Percentiles rank a stretch among this genome's conserved stretches.
Conservation (phyloP, 2,888 invertebrate species). For the Congeria kusceri region DNA sequence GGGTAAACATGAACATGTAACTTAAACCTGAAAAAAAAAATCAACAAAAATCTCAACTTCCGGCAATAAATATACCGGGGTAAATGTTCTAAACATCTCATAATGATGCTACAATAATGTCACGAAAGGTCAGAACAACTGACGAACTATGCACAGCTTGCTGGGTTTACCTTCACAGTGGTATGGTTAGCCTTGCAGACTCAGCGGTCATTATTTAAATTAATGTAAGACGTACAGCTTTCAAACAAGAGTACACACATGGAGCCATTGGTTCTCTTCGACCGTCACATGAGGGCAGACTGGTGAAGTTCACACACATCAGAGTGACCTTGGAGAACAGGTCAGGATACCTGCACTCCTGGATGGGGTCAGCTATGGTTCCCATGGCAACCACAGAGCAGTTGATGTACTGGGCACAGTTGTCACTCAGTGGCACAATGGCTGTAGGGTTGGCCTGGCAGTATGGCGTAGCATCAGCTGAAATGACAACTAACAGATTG, state of each 20-base stretch:
- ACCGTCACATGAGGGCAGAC: slow-evolving; percentile 50
- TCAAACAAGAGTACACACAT: slow-evolving; percentile 46
- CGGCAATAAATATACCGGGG: too few species aligned
- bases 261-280: slow-evolving; percentile 62
- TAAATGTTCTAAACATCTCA: too few species aligned
- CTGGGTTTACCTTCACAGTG: too few species aligned
- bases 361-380: slow-evolving; percentile 14
- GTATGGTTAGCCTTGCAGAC: too few species aligned
- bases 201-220: too few species aligned
- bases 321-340: slow-evolving; percentile 55
- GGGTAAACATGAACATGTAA: too few species aligned
- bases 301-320: slow-evolving; percentile 54
- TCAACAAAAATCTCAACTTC: too few species aligned
- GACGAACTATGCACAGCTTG: too few species aligned
- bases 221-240: too few species aligned
- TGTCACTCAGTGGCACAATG: slow-evolving; percentile 35
- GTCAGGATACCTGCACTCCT: slow-evolving; percentile 65
- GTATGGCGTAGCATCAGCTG: slow-evolving; percentile 60
- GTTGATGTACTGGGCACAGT: slow-evolving; percentile 68
- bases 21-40: too few species aligned
- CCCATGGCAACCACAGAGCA: slow-evolving; percentile 41
- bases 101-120: too few species aligned
- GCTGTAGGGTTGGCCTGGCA: slow-evolving; percentile 57
- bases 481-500: neutral
- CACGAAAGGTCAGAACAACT: too few species aligned